phyloP scores from a whole-genome alignment of 35 echinoderm and acorn worm species.

The Amphiura filiformis region DNA sequence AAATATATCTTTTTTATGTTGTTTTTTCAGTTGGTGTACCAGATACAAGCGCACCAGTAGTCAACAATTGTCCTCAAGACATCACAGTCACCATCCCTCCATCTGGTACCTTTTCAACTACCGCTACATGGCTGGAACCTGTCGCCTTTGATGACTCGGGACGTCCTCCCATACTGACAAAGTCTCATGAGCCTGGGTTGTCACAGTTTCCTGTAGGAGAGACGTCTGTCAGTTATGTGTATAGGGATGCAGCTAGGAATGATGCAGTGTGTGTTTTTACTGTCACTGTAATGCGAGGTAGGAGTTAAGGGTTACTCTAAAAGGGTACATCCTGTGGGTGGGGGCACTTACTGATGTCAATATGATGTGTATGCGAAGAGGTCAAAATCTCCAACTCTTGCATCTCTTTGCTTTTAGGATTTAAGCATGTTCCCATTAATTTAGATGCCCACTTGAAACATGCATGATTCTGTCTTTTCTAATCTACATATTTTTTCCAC shows the following conservation, averaged over 20 bases:
- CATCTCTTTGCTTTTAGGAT: too few relatives aligned
- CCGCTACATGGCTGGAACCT: conserved; percentile 45
- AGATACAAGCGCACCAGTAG: conserved; percentile 38
- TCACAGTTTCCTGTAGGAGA: conserved; percentile 29
- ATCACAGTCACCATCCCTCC: conserved; percentile 13
- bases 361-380: too few relatives aligned
- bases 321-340: too few relatives aligned
- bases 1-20: neutral
- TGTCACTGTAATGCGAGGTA: conserved; percentile 50
- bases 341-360: too few relatives aligned
- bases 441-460: too few relatives aligned
- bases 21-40: neutral
- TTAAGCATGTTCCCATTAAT: too few relatives aligned
- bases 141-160: conserved; percentile 66
- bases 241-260: conserved; percentile 51
- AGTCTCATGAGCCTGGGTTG: conserved; percentile 22
- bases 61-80: conserved; percentile 38
- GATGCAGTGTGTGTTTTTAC: conserved; percentile 32
- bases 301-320: neutral
- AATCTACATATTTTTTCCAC: too few relatives aligned
- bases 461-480: too few relatives aligned
- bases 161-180: neutral
- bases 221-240: conserved; percentile 41
- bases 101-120: conserved; percentile 3
- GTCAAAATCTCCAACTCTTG: too few relatives aligned